Conservation (phyloP, 2,888 invertebrate species). For the Lasioglossum morio region DNA sequence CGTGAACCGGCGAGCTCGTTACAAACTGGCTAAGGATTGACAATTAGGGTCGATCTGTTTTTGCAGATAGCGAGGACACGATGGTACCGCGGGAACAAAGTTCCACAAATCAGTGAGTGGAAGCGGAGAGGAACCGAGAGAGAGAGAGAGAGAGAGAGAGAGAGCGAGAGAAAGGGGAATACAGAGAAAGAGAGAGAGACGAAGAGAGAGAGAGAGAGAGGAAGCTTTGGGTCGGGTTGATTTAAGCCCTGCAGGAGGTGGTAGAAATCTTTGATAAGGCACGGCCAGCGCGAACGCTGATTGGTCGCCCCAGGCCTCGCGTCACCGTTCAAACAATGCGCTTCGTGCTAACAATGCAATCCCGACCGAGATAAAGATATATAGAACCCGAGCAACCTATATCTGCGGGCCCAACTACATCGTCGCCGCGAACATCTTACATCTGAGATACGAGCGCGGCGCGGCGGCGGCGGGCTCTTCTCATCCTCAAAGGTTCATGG, state of each 20-base stretch:
- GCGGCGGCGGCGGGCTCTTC: conserved; percentile 3
- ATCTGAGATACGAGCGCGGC: conserved; percentile 29
- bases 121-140: conserved; percentile 27
- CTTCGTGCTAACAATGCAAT: conserved; percentile 81
- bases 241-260: conserved; percentile 70
- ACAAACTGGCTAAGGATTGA: conserved; percentile 50
- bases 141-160: conserved; percentile 2
- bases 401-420: conserved; percentile 56
- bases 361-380: conserved; percentile 77
- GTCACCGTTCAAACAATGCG: conserved; percentile 81
- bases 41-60: conserved; percentile 71
- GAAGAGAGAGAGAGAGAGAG: conserved; percentile 6
- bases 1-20: conserved; percentile 44
- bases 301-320: conserved; percentile 80
- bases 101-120: conserved; percentile 59
- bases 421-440: conserved; percentile 55
- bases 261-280: conserved; percentile 78
- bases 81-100: conserved; percentile 49
- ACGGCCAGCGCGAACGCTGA: conserved; percentile 78
- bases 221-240: conserved; percentile 60
- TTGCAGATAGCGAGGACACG: conserved; percentile 45
- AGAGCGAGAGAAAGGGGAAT: conserved; percentile 1
- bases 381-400: conserved; percentile 65
- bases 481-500: conserved; percentile 51
- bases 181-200: not conserved